phyloP scores from a whole-genome alignment of 2,113 vertebrate genomes.

The Laterallus jamaicensis region DNA sequence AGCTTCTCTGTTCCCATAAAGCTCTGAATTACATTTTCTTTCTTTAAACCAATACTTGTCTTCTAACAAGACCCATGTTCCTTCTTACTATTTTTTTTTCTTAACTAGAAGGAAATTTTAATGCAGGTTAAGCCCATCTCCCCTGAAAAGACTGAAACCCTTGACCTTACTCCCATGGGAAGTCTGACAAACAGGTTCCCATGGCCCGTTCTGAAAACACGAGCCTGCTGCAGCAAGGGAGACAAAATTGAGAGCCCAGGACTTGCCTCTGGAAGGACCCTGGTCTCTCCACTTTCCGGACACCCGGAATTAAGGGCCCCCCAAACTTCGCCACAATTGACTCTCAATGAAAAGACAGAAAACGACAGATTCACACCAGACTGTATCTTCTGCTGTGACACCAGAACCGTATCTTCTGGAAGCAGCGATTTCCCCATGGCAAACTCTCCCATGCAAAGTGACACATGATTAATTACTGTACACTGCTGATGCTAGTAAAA shows the following conservation, averaged over 20 bases:
- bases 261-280: not conserved
- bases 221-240: not conserved
- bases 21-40: not conserved
- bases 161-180: not conserved
- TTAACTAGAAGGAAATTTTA: not conserved
- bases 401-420: not conserved
- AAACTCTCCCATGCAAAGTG: not conserved
- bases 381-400: not conserved
- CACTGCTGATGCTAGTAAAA: not conserved
- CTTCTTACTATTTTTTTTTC: not conserved
- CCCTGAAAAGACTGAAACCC: not conserved
- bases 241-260: not conserved
- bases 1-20: not conserved
- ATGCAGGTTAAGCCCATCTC: not conserved
- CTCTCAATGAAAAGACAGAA: not conserved
- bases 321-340: not conserved
- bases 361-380: not conserved
- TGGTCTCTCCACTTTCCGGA: not conserved
- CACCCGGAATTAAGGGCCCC: not conserved
- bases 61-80: not conserved
- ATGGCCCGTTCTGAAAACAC: not conserved
- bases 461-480: not conserved
- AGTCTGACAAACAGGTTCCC: not conserved
- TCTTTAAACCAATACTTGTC: not conserved
- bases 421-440: not conserved